These are phyloP conservation scores for Rhineura floridana DNA, from an alignment of 2,113 vertebrate genomes.

Conservation along the genomic window DNA sequence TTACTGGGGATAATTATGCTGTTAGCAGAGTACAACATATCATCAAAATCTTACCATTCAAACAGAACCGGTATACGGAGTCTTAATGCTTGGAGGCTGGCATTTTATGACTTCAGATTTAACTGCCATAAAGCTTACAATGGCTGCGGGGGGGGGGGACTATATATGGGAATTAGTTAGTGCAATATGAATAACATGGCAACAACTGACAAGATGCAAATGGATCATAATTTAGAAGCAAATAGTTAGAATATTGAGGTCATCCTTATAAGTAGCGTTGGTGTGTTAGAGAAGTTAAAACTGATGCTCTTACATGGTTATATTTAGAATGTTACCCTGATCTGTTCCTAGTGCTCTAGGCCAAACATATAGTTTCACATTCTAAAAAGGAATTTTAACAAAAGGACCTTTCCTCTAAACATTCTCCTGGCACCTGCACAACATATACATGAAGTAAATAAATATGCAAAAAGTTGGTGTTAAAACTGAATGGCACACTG, in stretches of 20 bases:
- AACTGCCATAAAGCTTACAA: neutral
- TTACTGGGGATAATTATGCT: constrained; percentile 23
- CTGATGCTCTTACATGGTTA: neutral
- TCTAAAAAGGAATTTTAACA: constrained; percentile 1
- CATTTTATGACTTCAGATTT: neutral
- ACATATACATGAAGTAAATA: neutral
- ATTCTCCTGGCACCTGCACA: too few relatives aligned
- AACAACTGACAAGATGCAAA: neutral
- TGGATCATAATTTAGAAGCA: neutral
- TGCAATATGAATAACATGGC: neutral
- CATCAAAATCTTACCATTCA: constrained; percentile 54
- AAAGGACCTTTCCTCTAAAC: neutral
- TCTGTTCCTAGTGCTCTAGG: neutral
- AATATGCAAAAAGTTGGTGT: neutral
- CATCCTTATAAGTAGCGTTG: neutral
- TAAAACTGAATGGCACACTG: neutral
- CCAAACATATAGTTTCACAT: neutral
- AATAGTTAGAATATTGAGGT: neutral
- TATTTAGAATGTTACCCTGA: neutral
- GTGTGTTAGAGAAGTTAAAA: neutral
- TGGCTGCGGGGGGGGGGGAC: neutral
- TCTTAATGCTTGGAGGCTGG: neutral
- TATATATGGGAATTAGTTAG: neutral
- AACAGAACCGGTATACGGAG: neutral
- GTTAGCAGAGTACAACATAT: constrained; percentile 15